Evolutionary conservation across 2,888 invertebrate genomes (phyloP).

Genomic region (Saturnia pavonia): DNA sequence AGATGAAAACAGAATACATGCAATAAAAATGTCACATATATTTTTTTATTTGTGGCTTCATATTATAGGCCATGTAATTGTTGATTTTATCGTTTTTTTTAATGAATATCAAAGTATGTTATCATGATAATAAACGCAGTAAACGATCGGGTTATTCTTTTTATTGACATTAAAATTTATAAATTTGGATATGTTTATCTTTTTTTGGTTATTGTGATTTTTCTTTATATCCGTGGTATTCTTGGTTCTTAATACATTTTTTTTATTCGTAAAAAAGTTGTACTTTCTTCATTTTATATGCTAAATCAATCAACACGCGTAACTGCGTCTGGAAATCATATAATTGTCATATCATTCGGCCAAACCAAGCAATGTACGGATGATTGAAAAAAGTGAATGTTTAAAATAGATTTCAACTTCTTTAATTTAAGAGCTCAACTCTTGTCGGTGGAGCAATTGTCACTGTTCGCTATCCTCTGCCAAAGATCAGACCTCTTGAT

Average conservation of each 20-base stretch:
- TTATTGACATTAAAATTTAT: not conserved
- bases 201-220: not conserved
- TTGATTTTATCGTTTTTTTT: constrained; percentile 44
- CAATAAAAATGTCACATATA: constrained; percentile 73
- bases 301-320: not conserved
- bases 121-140: constrained; percentile 11
- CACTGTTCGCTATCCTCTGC: too few species aligned
- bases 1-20: constrained; percentile 71
- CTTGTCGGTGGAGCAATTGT: too few species aligned
- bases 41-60: constrained; percentile 54
- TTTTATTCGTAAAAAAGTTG: too few species aligned
- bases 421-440: too few species aligned
- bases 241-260: not conserved
- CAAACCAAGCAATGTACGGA: not conserved
- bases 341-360: too few species aligned
- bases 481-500: too few species aligned
- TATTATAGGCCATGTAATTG: constrained; percentile 50
- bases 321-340: too few species aligned
- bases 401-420: not conserved
- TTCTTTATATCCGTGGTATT: not conserved
- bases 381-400: not conserved
- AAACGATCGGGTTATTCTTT: not conserved
- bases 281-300: too few species aligned
- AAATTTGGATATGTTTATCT: not conserved
- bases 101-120: constrained; percentile 17